Conservation (phyloP, 2,113 vertebrate species). For the Etheostoma spectabile region DNA sequence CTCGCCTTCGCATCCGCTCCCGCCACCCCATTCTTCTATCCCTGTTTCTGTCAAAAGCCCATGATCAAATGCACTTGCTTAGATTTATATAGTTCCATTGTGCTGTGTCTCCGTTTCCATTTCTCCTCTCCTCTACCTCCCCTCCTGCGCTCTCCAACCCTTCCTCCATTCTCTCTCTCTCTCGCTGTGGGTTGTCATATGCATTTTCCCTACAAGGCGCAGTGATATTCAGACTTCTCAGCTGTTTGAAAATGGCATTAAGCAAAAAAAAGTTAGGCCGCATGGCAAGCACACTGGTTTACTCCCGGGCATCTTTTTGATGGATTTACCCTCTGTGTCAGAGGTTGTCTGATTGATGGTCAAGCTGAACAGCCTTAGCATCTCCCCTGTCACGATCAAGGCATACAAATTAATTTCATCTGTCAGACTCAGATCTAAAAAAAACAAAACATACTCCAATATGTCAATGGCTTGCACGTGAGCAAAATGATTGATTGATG, state of each 20-base stretch:
- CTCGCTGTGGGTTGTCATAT: conserved; percentile 46
- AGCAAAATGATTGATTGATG: conserved; percentile 21
- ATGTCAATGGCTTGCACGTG: conserved; percentile 27
- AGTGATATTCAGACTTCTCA: conserved; percentile 56
- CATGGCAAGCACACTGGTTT: not conserved
- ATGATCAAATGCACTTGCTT: conserved; percentile 70
- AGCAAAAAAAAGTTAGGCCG: conserved; percentile 14
- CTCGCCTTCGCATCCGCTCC: conserved; percentile 30
- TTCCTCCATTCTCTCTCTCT: conserved; percentile 15
- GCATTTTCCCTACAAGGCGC: conserved; percentile 51
- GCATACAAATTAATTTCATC: conserved; percentile 65
- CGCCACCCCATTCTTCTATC: conserved; percentile 48
- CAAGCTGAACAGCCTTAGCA: conserved; percentile 29
- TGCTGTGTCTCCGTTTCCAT: conserved; percentile 59
- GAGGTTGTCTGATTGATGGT: conserved; percentile 64
- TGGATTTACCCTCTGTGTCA: conserved; percentile 61
- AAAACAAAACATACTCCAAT: conserved; percentile 18
- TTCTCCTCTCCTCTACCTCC: conserved; percentile 1
- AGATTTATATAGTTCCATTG: conserved; percentile 76
- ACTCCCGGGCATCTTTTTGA: conserved; percentile 47
- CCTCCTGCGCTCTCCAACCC: conserved; percentile 18
- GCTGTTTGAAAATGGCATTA: conserved; percentile 57
- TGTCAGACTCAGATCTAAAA: conserved; percentile 26
- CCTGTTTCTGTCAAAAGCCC: conserved; percentile 67
- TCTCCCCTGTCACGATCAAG: conserved; percentile 60